Percentiles rank a stretch among this genome's conserved stretches.
These are phyloP conservation scores for Pseudorhombus dupliciocellatus DNA, from an alignment of 2,113 vertebrate species.

Conservation along the genomic window DNA sequence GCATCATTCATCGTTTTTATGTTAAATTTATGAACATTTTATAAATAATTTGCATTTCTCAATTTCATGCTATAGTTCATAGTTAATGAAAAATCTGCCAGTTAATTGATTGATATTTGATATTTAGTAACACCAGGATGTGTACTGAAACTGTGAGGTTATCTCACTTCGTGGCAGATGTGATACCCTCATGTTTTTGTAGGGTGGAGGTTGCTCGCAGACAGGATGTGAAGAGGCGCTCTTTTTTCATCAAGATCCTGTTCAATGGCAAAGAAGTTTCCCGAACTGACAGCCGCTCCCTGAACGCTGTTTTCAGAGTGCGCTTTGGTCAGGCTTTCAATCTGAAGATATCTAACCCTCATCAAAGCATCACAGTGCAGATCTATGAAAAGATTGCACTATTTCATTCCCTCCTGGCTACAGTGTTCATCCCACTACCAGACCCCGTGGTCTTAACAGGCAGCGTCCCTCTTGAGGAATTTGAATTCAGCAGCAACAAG, in stretches of 20 bases:
- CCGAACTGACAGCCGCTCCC: conserved; percentile 84
- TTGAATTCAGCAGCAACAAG: conserved; percentile 94
- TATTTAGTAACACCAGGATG: too few species aligned
- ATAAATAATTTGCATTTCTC: too few species aligned
- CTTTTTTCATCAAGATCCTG: conserved; percentile 88
- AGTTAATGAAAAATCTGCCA: too few species aligned
- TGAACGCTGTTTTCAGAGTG: conserved; percentile 89
- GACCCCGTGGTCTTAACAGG: conserved; percentile 87
- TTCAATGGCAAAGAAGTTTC: conserved; percentile 97
- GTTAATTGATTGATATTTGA: too few species aligned
- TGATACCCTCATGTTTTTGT: too few species aligned
- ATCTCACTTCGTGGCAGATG: too few species aligned
- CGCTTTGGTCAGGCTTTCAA: conserved; percentile 98
- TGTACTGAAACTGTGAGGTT: too few species aligned
- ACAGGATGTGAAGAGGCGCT: conserved; percentile 86
- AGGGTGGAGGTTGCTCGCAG: conserved; percentile 88
- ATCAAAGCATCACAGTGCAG: conserved; percentile 90
- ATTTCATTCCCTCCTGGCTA: conserved; percentile 80
- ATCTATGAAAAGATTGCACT: conserved; percentile 87
- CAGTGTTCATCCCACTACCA: conserved; percentile 91
- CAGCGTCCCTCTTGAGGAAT: conserved; percentile 83
- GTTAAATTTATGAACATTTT: too few species aligned
- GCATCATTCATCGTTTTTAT: too few species aligned
- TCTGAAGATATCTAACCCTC: conserved; percentile 92
- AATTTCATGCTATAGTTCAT: too few species aligned